Evolutionary conservation across 2,888 invertebrate genomes (phyloP).

Genomic region (Ectemnius lituratus): DNA sequence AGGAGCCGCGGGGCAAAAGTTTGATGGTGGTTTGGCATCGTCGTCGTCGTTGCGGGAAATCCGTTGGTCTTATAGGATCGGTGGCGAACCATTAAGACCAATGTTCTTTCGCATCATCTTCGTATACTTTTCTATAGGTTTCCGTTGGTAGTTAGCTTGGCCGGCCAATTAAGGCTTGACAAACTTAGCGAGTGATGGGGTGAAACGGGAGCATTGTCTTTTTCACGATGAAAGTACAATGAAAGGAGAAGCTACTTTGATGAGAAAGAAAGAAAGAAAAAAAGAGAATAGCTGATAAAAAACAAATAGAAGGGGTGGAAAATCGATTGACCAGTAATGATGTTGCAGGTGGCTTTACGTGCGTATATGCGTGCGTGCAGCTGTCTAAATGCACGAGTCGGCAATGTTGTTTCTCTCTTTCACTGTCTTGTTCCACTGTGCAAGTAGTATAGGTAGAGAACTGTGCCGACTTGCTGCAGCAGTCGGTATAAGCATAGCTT

Average conservation of each 20-base stretch:
- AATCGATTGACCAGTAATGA: conserved; percentile 26
- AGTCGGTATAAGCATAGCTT: not conserved
- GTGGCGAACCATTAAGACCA: not conserved
- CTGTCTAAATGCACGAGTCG: not conserved
- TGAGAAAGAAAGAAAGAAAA: not conserved
- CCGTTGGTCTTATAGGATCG: conserved; percentile 69
- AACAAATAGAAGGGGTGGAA: conserved; percentile 6
- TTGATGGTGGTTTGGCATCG: conserved; percentile 55
- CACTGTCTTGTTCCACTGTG: conserved; percentile 4
- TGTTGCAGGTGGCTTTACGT: not conserved
- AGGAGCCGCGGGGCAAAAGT: conserved; percentile 65
- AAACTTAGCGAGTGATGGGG: not conserved
- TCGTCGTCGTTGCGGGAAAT: conserved; percentile 24
- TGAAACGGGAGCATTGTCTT: not conserved
- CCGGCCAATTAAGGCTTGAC: not conserved
- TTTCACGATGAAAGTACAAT: not conserved
- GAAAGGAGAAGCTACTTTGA: not conserved
- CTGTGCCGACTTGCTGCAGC: not conserved
- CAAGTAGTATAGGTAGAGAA: conserved; percentile 1
- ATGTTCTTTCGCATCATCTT: conserved; percentile 8
- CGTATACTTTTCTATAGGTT: conserved; percentile 6
- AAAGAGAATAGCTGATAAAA: not conserved
- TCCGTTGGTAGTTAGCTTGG: too few species aligned
- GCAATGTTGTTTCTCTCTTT: not conserved
- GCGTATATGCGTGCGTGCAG: conserved; percentile 18